These are phyloP conservation scores for Apodemus speciosus DNA, from an alignment of 2,113 vertebrate species.

Conservation along the genomic window DNA sequence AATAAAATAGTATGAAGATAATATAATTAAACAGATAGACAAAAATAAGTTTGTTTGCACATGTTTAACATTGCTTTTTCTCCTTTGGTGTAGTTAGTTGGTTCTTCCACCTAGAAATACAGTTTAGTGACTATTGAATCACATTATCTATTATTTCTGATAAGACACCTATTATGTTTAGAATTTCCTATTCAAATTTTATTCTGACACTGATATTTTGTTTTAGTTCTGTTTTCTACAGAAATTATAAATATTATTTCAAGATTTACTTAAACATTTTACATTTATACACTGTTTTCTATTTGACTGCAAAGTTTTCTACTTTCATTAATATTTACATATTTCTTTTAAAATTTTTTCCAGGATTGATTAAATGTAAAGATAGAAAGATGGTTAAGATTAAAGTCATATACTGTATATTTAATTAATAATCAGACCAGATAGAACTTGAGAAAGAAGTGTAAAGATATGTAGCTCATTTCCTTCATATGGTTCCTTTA, in stretches of 20 bases:
- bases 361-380: not conserved
- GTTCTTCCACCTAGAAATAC: not conserved
- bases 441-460: slow-evolving; percentile 4
- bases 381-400: not conserved
- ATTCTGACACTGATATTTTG: not conserved
- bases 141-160: not conserved
- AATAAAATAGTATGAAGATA: not conserved
- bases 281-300: not conserved
- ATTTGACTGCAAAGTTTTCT: not conserved
- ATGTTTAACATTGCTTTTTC: not conserved
- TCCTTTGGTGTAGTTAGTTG: not conserved
- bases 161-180: not conserved
- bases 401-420: not conserved
- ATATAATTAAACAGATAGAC: not conserved
- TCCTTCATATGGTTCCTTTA: slow-evolving; percentile 22
- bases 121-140: not conserved
- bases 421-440: slow-evolving; percentile 47
- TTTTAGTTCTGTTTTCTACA: not conserved
- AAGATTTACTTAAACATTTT: not conserved
- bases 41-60: not conserved
- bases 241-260: not conserved
- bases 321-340: not conserved
- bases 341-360: not conserved
- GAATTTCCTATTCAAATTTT: not conserved
- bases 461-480: slow-evolving; percentile 37